phyloP scores from a whole-genome alignment of 2,113 vertebrate genomes.

The Columba livia region DNA sequence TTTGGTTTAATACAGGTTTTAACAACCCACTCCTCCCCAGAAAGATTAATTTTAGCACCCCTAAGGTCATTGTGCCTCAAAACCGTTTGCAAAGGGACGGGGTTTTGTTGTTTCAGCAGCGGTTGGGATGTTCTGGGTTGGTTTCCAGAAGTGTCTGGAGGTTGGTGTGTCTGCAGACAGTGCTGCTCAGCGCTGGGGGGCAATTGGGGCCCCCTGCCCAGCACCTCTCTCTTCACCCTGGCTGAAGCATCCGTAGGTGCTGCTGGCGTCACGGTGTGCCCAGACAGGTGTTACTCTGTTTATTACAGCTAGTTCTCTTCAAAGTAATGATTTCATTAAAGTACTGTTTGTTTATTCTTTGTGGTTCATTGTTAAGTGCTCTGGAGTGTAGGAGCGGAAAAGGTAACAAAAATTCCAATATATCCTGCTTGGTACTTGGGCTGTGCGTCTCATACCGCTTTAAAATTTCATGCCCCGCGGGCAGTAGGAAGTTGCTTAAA shows the following conservation, averaged over 20 bases:
- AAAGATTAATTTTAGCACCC: not conserved
- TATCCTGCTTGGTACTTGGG: not conserved
- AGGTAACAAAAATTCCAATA: not conserved
- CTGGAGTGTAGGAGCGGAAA: not conserved
- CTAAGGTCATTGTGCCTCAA: not conserved
- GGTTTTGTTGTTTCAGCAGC: not conserved
- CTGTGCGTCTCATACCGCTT: rapidly evolving
- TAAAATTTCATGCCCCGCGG: not conserved
- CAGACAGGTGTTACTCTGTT: not conserved
- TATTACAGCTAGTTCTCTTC: not conserved
- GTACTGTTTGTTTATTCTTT: too few relatives aligned
- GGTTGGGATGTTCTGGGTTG: not conserved
- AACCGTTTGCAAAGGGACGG: rapidly evolving
- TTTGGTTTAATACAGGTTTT: not conserved
- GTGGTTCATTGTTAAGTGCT: not conserved
- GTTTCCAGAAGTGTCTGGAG: not conserved
- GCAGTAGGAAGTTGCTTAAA: not conserved
- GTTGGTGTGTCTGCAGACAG: not conserved
- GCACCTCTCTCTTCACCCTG: rapidly evolving
- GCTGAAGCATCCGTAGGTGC: rapidly evolving
- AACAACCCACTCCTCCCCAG: rapidly evolving
- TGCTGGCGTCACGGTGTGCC: rapidly evolving
- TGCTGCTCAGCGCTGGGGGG: not conserved
- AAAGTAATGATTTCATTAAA: not conserved
- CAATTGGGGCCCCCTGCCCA: rapidly evolving